These are phyloP conservation scores for Oncorhynchus mykiss DNA, from an alignment of 2,113 vertebrate species.

Conservation along the genomic window DNA sequence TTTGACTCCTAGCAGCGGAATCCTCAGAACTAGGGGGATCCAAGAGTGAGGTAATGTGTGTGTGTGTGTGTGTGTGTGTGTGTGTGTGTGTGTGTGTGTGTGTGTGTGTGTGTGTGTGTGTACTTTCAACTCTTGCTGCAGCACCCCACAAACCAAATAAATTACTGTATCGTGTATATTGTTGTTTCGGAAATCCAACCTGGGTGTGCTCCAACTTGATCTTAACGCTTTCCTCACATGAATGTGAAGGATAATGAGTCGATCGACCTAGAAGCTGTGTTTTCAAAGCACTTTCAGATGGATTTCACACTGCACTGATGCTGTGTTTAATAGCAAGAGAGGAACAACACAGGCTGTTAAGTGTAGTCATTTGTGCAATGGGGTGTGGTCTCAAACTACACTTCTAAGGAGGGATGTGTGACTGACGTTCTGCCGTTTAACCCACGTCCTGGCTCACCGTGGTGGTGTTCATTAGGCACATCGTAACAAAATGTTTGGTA, in stretches of 20 bases:
- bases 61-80: not conserved
- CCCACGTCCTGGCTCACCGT: not conserved
- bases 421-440: not conserved
- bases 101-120: too few relatives aligned
- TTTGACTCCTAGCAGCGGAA: constrained; percentile 22
- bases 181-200: constrained; percentile 35
- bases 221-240: constrained; percentile 32
- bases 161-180: not conserved
- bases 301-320: constrained; percentile 60
- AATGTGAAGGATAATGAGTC: constrained; percentile 27
- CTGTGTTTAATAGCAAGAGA: constrained; percentile 67
- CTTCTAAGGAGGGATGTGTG: constrained; percentile 52
- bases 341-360: constrained; percentile 22
- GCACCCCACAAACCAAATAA: not conserved
- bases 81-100: too few relatives aligned
- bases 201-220: constrained; percentile 43
- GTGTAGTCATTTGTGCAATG: constrained; percentile 16
- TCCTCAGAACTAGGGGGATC: constrained; percentile 25
- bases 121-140: too few relatives aligned
- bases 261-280: not conserved
- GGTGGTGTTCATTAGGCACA: too few relatives aligned
- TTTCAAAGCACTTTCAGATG: constrained; percentile 42
- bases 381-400: constrained; percentile 36
- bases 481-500: too few relatives aligned
- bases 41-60: constrained; percentile 9